Evolutionary conservation across 2,888 invertebrate species (phyloP), one percentile per base, ranked within the genome.

Genomic region (Ectobius pallidus): DNA sequence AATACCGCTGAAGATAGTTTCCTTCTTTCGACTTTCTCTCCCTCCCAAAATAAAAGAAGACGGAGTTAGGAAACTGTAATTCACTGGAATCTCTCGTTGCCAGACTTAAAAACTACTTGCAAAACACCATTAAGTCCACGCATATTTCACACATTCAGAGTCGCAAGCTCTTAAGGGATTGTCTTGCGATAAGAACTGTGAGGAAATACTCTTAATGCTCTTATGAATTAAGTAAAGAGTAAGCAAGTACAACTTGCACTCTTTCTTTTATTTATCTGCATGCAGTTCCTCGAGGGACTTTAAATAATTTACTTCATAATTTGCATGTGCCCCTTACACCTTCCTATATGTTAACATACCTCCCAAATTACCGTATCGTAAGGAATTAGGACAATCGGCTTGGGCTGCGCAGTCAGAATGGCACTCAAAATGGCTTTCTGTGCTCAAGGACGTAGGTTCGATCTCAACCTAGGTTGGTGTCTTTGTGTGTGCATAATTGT

Each of bases 151-250:
- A 22, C 25, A 7, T 9, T 7, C 46, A n/a, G n/a, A n/a, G 46
- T 20, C 11, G 46, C 18, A n/a, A 18, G 3, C 46, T 22, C 52
- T 52, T 52, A 52, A 52, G 52, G 52, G 20, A 52, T 25, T 20
- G n/a, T 52, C 25, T 14, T 22, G 22, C 52, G 52, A 52, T 52
- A 52, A 52, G 52, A 25, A 52, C 11, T 3, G 7, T 1, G 25
- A 25, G 52, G 52, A 52, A 52, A 52, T 52, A 52, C 52, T 52
- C 52, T 52, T 52, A 52, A 52, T 52, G 52, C 52, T 25, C 52
- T 52, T 52, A 52, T 52, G 52, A 52, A 25, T 52, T 52, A 52
- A 25, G 25, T 52, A 52, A 16, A 9, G 11, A 22, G 52, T 52
- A 52, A 25, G 52, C 25, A 52, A 52, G 52, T 25, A 25, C 22